These are phyloP conservation scores for Ictalurus punctatus DNA, from an alignment of 2,113 vertebrate species.

Conservation along the genomic window DNA sequence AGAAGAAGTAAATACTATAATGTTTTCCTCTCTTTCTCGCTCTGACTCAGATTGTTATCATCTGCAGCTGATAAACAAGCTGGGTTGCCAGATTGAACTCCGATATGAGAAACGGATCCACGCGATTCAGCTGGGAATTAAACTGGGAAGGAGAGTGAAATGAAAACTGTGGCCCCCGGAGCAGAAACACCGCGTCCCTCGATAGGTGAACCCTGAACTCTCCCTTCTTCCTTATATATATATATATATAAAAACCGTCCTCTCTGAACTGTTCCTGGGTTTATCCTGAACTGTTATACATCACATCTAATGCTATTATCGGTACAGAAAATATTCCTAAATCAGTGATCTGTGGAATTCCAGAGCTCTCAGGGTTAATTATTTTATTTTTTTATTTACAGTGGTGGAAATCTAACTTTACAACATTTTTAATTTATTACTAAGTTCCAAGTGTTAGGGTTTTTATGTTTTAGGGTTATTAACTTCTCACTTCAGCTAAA, in stretches of 20 bases:
- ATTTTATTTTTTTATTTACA: not conserved
- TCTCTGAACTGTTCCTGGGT: not conserved
- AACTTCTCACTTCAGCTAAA: not conserved
- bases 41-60: conserved; percentile 56
- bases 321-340: not conserved
- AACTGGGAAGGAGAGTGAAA: conserved; percentile 63
- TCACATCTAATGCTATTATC: not conserved
- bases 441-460: not conserved
- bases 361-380: not conserved
- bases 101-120: conserved; percentile 75
- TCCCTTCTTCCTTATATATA: not conserved
- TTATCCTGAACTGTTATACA: not conserved
- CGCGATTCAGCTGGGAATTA: conserved; percentile 67
- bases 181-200: conserved; percentile 66
- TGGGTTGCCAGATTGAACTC: conserved; percentile 73
- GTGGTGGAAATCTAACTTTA: not conserved
- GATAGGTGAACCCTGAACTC: conserved; percentile 1
- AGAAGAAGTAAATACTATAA: not conserved
- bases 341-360: not conserved
- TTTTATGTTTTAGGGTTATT: not conserved
- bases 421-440: not conserved
- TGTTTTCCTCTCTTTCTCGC: conserved; percentile 16
- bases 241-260: not conserved
- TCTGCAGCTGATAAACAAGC: conserved; percentile 70
- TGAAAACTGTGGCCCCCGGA: conserved; percentile 73